Evolutionary conservation across 2,888 invertebrate species (phyloP).

Genomic region (Protonemura montana): DNA sequence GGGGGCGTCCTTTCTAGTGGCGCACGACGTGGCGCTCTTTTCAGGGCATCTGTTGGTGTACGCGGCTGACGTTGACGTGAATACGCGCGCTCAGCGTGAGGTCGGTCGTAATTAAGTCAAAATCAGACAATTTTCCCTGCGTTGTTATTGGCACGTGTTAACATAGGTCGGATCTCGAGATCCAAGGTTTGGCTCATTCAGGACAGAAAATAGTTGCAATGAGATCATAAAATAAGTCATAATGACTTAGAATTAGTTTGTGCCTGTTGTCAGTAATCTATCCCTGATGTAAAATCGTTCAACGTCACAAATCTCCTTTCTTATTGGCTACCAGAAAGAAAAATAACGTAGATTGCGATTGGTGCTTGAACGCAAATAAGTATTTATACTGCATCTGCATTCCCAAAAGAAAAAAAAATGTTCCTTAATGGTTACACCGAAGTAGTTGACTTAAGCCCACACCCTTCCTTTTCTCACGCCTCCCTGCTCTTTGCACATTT

Average conservation of each 20-base stretch:
- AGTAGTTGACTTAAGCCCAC: slow-evolving; percentile 17
- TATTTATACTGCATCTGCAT: background rate
- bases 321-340: background rate
- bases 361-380: background rate
- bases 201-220: too few species aligned
- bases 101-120: background rate
- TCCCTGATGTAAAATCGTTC: too few species aligned
- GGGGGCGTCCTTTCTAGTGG: background rate
- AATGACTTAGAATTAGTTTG: too few species aligned
- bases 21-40: background rate
- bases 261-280: too few species aligned
- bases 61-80: background rate
- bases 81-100: background rate
- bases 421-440: slow-evolving; percentile 9
- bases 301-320: too few species aligned
- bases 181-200: too few species aligned
- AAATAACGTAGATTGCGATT: background rate
- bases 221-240: too few species aligned
- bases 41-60: background rate
- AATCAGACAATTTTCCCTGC: background rate
- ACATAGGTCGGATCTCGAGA: too few species aligned
- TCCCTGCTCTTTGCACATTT: slow-evolving; percentile 29
- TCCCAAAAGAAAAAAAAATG: too few species aligned
- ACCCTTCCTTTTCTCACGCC: slow-evolving; percentile 35
- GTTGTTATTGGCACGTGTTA: background rate